phyloP scores from a whole-genome alignment of 2,888 invertebrate species.

The Cryptocheilus praepositus region DNA sequence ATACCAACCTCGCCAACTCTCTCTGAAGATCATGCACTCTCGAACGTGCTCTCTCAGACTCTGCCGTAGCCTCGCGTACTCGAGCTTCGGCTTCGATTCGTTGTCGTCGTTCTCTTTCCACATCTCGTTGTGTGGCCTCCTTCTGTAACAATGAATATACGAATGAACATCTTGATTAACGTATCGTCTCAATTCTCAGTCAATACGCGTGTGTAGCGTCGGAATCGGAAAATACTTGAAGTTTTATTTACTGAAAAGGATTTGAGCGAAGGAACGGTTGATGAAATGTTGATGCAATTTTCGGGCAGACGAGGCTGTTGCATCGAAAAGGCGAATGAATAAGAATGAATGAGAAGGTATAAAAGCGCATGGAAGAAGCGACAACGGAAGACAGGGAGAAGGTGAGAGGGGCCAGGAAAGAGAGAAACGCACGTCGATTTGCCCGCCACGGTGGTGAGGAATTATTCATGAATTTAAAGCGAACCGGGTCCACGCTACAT shows the following conservation, averaged over 20 bases:
- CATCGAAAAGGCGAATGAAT: not conserved
- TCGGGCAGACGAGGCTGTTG: slow-evolving; percentile 3
- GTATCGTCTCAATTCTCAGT: too few species aligned
- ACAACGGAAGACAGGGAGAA: slow-evolving; percentile 9
- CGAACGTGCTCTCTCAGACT: slow-evolving; percentile 73
- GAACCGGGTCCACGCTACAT: slow-evolving; percentile 64
- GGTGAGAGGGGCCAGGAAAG: not conserved
- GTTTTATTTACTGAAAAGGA: too few species aligned
- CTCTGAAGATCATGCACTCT: slow-evolving; percentile 73
- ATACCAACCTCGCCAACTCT: slow-evolving; percentile 72
- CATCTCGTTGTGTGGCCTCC: slow-evolving; percentile 75
- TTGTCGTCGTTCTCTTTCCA: slow-evolving; percentile 74
- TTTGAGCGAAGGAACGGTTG: not conserved
- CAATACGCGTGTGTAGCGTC: too few species aligned
- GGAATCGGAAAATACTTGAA: too few species aligned
- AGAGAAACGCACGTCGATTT: slow-evolving; percentile 47
- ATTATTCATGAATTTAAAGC: slow-evolving; percentile 71
- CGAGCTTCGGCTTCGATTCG: slow-evolving; percentile 74
- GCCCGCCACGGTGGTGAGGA: slow-evolving; percentile 35
- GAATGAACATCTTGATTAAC: not conserved
- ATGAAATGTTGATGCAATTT: not conserved
- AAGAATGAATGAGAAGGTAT: slow-evolving; percentile 4
- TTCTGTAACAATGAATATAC: slow-evolving; percentile 77
- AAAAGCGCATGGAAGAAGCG: slow-evolving; percentile 15
- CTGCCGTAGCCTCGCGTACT: slow-evolving; percentile 72